Evolutionary conservation across 1,140 invertebrate species (phyloP), one percentile per base, ranked within the genome.

Genomic region (Popillia japonica): DNA sequence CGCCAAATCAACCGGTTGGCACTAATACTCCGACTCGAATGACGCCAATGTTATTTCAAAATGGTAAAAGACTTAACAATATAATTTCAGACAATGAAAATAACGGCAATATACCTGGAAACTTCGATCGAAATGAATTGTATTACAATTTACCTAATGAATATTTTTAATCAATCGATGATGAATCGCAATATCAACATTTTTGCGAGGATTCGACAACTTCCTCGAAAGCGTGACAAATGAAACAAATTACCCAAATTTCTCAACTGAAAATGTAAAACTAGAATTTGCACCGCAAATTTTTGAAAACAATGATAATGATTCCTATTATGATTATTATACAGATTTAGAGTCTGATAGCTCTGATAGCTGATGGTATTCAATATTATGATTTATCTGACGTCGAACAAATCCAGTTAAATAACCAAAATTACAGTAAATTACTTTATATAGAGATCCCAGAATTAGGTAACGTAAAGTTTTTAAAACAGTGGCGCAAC

Each of bases 401-500:
- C 6, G 2, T 2, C 10, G n/a, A 74, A 23, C 7, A n/a, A 40
- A 17, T 23, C 14, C 11, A 14, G 6, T 22, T 55, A 61, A 76
- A 76, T 61, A 40, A 40, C 55, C 48, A 76, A 59, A 76, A 61
- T 27, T 48, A 14, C 34, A 68, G 14, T 72, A 68, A 40, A 44
- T 41, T 68, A 41, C 61, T 34, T 14, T 76, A 55, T 41, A 76
- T 76, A n/a, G 27, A 48, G 8, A 48, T 76, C 9, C 41, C 41
- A 48, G 75, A 76, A 17, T 48, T 48, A 22, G 44, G 20, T 48
- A 44, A 76, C 41, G 41, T 22, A 55, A 64, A 72, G 64, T 48
- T 68, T 72, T 72, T 77, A 41, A 42, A 59, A 77, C 41, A 68
- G 6, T 17, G 76, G 76, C 11, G 76, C 76, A 40, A 72, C 59